phyloP scores from a whole-genome alignment of 2,797 vertebrate species.

The Cheirogaleus major region DNA sequence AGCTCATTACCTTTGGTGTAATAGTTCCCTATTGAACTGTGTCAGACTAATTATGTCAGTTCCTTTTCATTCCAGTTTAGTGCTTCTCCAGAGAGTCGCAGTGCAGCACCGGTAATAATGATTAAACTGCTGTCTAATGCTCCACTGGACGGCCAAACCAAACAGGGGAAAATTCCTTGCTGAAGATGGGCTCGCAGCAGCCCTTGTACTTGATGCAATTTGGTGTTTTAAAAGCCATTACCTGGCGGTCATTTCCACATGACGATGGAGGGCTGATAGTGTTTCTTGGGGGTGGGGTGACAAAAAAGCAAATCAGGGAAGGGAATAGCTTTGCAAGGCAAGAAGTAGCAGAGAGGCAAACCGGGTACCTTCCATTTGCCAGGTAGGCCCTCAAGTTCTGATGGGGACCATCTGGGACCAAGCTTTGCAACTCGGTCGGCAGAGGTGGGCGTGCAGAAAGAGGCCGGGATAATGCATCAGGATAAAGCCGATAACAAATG shows the following conservation, averaged over 20 bases:
- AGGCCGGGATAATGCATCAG: slow-evolving; percentile 55
- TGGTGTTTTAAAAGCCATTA: slow-evolving; percentile 50
- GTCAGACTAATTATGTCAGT: slow-evolving; percentile 79
- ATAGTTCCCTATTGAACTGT: slow-evolving; percentile 79
- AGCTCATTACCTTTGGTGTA: slow-evolving; percentile 77
- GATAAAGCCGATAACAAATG: slow-evolving; percentile 52
- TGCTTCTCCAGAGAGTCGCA: slow-evolving; percentile 76
- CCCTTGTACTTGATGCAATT: background rate
- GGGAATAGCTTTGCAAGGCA: background rate
- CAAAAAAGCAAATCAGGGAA: background rate
- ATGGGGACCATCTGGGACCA: background rate
- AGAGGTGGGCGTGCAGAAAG: background rate
- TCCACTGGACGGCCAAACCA: slow-evolving; percentile 61
- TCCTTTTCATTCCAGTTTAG: slow-evolving; percentile 75
- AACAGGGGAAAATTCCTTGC: slow-evolving; percentile 40
- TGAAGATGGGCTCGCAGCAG: background rate
- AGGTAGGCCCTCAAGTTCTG: background rate
- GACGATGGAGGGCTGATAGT: background rate
- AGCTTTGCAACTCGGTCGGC: background rate
- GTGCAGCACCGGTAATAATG: slow-evolving; percentile 74
- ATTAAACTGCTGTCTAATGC: slow-evolving; percentile 72
- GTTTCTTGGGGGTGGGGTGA: background rate
- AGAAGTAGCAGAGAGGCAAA: background rate
- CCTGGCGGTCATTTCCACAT: background rate
- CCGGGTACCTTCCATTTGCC: background rate